Percentiles rank a stretch among this genome's conserved stretches.
These are phyloP conservation scores for Brachypterus glaber DNA, from an alignment of 2,888 invertebrate genomes.

Conservation along the genomic window DNA sequence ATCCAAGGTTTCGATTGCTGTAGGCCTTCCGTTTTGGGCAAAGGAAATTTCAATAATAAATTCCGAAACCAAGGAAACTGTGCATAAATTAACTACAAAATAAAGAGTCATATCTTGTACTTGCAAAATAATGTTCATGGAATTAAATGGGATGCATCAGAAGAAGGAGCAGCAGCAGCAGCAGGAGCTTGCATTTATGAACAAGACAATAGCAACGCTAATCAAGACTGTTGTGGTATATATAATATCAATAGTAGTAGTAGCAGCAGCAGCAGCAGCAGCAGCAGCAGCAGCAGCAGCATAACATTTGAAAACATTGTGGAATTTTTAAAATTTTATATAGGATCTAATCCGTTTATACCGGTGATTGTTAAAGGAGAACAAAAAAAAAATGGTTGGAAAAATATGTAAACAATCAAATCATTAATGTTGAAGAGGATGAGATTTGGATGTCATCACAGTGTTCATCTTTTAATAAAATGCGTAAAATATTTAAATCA, in stretches of 20 bases:
- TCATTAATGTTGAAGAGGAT: too few species aligned
- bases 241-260: too few species aligned
- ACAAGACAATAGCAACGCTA: not conserved
- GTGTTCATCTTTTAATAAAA: not conserved
- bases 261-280: too few species aligned
- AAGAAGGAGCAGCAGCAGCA: too few species aligned
- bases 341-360: not conserved
- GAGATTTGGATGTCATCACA: not conserved
- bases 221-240: not conserved
- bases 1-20: too few species aligned
- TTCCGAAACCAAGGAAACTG: too few species aligned
- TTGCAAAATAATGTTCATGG: conserved; percentile 1
- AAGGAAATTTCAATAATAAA: too few species aligned
- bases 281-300: too few species aligned
- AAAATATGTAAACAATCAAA: not conserved
- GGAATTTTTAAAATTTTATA: not conserved
- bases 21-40: too few species aligned
- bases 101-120: too few species aligned
- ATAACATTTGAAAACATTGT: too few species aligned
- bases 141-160: not conserved
- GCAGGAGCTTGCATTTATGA: not conserved
- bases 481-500: not conserved
- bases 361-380: not conserved
- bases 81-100: too few species aligned
- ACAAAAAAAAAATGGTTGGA: not conserved